Evolutionary conservation across 2,113 vertebrate genomes (phyloP).

Genomic region (Phoenicopterus ruber): DNA sequence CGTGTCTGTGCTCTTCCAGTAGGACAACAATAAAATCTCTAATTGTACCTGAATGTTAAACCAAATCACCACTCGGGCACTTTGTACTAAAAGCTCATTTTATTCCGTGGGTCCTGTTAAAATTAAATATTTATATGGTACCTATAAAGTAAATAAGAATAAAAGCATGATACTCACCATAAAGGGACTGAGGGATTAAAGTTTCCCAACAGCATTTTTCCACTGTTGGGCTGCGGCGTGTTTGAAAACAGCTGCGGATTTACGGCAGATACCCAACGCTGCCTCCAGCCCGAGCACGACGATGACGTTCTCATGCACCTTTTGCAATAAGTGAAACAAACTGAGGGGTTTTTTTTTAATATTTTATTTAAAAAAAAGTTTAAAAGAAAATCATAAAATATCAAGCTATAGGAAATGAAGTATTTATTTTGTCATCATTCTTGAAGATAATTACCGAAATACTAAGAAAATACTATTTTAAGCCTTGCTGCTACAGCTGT

Average conservation of each 20-base stretch:
- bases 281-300: accelerated
- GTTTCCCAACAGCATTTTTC: background rate
- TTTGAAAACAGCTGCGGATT: background rate
- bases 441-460: background rate
- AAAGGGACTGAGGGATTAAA: background rate
- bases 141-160: background rate
- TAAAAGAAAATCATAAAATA: background rate
- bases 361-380: background rate
- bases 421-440: background rate
- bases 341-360: background rate
- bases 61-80: background rate
- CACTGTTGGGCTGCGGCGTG: background rate
- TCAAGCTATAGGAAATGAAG: accelerated
- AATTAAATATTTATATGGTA: background rate
- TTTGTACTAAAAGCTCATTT: background rate
- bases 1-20: background rate
- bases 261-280: accelerated
- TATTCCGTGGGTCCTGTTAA: background rate
- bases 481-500: background rate
- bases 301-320: accelerated
- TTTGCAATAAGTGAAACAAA: background rate
- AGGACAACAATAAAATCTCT: background rate
- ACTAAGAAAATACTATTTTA: background rate
- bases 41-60: background rate
- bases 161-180: background rate